Evolutionary conservation across 2,888 invertebrate genomes (phyloP), one percentile per base, ranked within the genome.

Genomic region (Tolmerus cingulatus): DNA sequence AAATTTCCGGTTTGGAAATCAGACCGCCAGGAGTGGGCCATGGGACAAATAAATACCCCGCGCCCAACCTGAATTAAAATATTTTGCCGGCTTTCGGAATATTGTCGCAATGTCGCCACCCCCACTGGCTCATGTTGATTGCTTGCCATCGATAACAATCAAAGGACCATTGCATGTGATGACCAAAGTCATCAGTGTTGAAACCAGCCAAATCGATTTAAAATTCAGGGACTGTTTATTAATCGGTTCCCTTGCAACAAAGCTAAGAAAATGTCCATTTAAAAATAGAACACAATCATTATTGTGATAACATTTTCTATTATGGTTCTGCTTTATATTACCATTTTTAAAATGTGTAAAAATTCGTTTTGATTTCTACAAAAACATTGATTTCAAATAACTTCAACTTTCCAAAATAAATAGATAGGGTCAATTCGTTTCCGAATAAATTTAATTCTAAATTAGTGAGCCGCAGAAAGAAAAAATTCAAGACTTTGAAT

Each of bases 1-100:
- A 79, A 79, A 79, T 79, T 79, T 27, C 79, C 51, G 23, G 27
- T 46, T 79, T 79, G 46, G 30, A 79, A 79, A 79, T 79, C 27
- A 79, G 23, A 27, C 19, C 57, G 37, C n/a, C 78, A 46, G 30
- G 79, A 30, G 23, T 79, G 14, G 51, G 8, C 27, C 51, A 79
- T 79, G 78, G 43, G n/a, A 43, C 78, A 51, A 51, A 51, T 51
- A 51, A n/a, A 51, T 7, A 19, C 51, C 51, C 7, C 16, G 19
- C n/a, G 8, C n/a, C n/a, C 51, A 51, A 19, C 5, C 51, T n/a
- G 7, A 51, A 51, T n/a, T 51, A n/a, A 51, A n/a, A 51, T 51
- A 51, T 51, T 51, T n/a, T 16, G n/a, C 46, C 5, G 7, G 2
- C 19, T n/a, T 51, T 51, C 19, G n/a, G n/a, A n/a, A 51, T 51